phyloP scores from a whole-genome alignment of 2,113 vertebrate species.

The Malurus melanocephalus region DNA sequence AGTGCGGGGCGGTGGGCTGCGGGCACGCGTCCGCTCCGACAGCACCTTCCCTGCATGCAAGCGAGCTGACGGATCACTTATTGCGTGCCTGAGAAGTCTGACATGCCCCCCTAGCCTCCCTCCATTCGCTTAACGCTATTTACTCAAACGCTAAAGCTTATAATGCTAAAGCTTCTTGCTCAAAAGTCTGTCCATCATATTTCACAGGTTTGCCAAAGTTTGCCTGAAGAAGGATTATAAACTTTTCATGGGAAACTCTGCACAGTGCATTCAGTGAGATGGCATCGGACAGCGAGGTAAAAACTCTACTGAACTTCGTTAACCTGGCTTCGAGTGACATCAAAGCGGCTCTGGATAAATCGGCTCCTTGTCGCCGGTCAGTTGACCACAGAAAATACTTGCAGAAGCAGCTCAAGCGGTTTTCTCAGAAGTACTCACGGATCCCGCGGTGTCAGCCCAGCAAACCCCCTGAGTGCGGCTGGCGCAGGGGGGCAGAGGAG shows the following conservation, averaged over 20 bases:
- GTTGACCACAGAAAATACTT: constrained; percentile 97
- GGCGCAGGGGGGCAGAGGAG: constrained; percentile 66
- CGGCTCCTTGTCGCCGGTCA: constrained; percentile 91
- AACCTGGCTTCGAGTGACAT: constrained; percentile 97
- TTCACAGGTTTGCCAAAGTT: not conserved
- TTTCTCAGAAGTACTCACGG: constrained; percentile 92
- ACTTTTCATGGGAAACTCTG: constrained; percentile 68
- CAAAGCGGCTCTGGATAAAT: constrained; percentile 96
- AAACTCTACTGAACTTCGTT: constrained; percentile 95
- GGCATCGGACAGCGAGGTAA: constrained; percentile 96
- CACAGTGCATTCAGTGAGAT: constrained; percentile 61
- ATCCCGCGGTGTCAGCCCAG: constrained; percentile 81
- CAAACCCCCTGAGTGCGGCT: constrained; percentile 67
- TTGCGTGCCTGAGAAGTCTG: not conserved
- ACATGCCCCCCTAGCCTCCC: not conserved
- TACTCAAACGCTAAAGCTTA: not conserved
- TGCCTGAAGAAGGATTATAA: not conserved
- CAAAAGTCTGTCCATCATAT: not conserved
- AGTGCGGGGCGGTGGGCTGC: not conserved
- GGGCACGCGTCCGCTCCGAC: fast-evolving
- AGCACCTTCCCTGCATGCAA: fast-evolving
- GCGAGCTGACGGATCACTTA: not conserved
- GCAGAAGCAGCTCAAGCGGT: constrained; percentile 95
- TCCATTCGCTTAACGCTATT: not conserved
- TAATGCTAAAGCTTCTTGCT: not conserved